Percentiles rank a stretch among this genome's conserved stretches.
Evolutionary conservation across 2,113 vertebrate species (phyloP).

Genomic region (Podarcis cretensis): DNA sequence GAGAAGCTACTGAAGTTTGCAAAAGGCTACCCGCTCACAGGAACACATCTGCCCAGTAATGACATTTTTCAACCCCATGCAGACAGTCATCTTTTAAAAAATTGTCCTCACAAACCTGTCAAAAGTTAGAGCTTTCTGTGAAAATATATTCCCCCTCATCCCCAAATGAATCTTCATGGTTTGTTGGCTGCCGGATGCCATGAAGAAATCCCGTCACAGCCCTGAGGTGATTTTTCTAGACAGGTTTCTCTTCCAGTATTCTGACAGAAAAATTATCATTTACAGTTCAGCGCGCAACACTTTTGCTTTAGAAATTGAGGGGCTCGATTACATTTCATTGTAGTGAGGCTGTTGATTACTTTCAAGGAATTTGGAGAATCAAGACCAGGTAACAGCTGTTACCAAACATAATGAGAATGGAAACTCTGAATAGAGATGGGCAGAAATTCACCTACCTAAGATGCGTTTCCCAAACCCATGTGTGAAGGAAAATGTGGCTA

Average conservation of each 20-base stretch:
- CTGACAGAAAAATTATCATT: neutral
- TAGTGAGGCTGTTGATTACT: neutral
- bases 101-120: neutral
- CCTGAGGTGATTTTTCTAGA: neutral
- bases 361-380: neutral
- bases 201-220: neutral
- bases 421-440: neutral
- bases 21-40: neutral
- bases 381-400: neutral
- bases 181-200: neutral
- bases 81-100: constrained; percentile 7
- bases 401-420: neutral
- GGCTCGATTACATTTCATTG: neutral
- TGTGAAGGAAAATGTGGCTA: no score
- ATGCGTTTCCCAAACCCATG: no score
- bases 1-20: neutral
- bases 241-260: neutral
- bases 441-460: no score
- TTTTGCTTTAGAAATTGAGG: neutral
- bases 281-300: neutral
- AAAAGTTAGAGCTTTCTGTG: neutral
- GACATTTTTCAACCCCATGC: constrained; percentile 9
- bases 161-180: neutral
- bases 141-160: neutral
- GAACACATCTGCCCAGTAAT: neutral